Percentiles rank a stretch among this genome's conserved stretches.
Conservation (phyloP, 2,888 invertebrate species). For the Coleophora flavipennella region DNA sequence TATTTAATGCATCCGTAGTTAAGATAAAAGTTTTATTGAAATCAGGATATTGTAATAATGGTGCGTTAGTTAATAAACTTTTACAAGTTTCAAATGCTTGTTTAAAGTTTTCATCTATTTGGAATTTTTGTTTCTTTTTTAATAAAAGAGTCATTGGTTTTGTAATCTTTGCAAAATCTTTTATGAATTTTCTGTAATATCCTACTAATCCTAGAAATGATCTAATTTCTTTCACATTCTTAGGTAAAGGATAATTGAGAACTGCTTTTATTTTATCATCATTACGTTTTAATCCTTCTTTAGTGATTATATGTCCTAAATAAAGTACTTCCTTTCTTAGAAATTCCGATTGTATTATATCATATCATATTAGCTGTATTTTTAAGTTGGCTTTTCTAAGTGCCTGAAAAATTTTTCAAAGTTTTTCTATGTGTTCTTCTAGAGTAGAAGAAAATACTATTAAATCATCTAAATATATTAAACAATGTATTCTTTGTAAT, state of each 20-base stretch:
- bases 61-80: conserved; percentile 17
- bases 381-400: conserved; percentile 18
- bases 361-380: no score
- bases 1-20: no score
- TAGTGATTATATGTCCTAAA: conserved; percentile 9
- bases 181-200: no score
- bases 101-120: background rate
- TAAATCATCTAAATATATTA: no score
- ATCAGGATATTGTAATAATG: no score
- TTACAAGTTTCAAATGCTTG: conserved; percentile 6
- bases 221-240: conserved; percentile 6
- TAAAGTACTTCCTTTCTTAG: conserved; percentile 16
- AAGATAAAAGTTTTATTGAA: no score
- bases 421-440: conserved; percentile 19
- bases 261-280: conserved; percentile 4
- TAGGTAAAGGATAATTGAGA: background rate
- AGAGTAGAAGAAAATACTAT: no score
- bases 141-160: conserved; percentile 8
- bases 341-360: conserved; percentile 23
- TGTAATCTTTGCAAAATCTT: conserved; percentile 6
- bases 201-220: no score
- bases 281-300: conserved; percentile 10
- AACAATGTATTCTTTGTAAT: no score
- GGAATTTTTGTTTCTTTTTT: conserved; percentile 5
- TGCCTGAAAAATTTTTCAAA: conserved; percentile 17